Evolutionary conservation across 2,797 vertebrate genomes (phyloP), one percentile per base, ranked within the genome.

Genomic region (Psittacula echo): DNA sequence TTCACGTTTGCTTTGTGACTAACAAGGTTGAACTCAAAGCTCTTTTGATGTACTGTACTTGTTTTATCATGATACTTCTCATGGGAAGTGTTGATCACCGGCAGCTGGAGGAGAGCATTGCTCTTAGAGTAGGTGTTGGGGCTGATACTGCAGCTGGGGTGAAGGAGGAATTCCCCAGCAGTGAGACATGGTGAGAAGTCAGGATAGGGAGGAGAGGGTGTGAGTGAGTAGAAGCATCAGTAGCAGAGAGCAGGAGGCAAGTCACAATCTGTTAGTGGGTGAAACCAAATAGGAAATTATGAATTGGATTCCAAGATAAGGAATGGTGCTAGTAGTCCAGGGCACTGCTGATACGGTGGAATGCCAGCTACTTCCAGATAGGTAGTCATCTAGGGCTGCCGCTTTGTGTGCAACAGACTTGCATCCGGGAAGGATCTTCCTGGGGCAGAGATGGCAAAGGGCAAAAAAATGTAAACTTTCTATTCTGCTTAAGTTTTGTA

Each of bases 31-130:
- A 76, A 29, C 45, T 39, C 30, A 62, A 68, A 62, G 13, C 23
- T 26, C 16, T 53, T 74, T 26, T 12, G 34, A 0, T 41, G 2
- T 62, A 23, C 9, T 41, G 26, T 85, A 2, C 68, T 39, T 73
- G 51, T 62, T 91, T 84, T 87, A 34, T 79, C 30, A 2, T 48
- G 18, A 56, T 79, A 7, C 6, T 82, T 79, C 48, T 85, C 24
- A 24, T 62, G 20, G 71, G 51, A 54, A 90, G 21, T 0, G 0
- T 16, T 56, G 32, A 17, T 67, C 39, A 12, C 56, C 37, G 42
- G 29, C 44, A 53, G 21, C 30, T 75, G 50, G n/a, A 64, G 79
- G 13, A 73, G 30, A 20, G 4, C 21, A n/a, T 37, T 30, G 37
- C 53, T 34, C 26, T 75, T 1, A 2, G 19, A 84, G 24, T 66